phyloP scores from a whole-genome alignment of 2,797 vertebrate species.

The Rhinoraja longicauda region DNA sequence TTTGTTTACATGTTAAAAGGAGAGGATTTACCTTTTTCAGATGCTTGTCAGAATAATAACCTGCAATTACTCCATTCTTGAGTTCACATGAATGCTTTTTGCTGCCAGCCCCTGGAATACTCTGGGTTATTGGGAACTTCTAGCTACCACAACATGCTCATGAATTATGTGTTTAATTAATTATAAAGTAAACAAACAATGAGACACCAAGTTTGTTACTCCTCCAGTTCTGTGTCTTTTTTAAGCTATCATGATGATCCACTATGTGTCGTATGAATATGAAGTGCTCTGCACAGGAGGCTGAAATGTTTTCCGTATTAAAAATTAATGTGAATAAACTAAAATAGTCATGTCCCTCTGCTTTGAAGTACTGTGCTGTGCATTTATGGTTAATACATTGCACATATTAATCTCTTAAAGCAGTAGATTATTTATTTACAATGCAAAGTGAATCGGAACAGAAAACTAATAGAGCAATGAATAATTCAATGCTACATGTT shows the following conservation, averaged over 20 bases:
- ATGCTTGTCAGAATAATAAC: too few relatives aligned
- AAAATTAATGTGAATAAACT: neutral
- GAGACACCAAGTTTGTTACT: neutral
- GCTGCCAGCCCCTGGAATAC: neutral
- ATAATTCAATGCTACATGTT: neutral
- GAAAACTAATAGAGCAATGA: neutral
- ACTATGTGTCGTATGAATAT: neutral
- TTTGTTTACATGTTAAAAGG: too few relatives aligned
- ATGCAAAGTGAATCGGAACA: slow-evolving; percentile 13
- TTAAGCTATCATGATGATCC: neutral
- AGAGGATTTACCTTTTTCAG: too few relatives aligned
- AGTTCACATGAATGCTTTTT: neutral
- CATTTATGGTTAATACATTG: neutral
- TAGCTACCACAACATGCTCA: too few relatives aligned
- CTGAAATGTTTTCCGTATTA: neutral
- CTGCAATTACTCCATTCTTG: neutral
- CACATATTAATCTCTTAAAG: neutral
- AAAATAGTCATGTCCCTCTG: neutral
- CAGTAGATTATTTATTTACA: slow-evolving; percentile 19
- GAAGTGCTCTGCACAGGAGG: neutral
- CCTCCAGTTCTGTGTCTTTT: neutral
- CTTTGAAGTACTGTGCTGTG: neutral
- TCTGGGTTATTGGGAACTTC: neutral
- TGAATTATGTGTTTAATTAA: neutral
- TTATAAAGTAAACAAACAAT: neutral